Conservation (phyloP, 2,888 invertebrate genomes). For the Hirtodrosophila trivittata region DNA sequence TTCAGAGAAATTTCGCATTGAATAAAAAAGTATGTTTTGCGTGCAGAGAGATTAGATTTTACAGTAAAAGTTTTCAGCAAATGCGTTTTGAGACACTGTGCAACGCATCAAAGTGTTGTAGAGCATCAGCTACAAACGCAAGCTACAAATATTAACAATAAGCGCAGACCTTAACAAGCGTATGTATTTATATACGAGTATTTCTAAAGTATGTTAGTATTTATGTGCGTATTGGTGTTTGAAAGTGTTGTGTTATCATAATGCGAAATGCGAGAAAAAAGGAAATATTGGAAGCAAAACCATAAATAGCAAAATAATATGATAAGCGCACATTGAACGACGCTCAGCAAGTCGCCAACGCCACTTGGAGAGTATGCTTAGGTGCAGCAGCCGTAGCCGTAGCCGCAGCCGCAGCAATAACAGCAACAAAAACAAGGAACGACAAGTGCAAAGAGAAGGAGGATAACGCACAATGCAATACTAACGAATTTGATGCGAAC, state of each 20-base stretch:
- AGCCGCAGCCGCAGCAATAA: slow-evolving; percentile 1
- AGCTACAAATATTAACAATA: slow-evolving; percentile 37
- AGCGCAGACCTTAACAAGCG: slow-evolving; percentile 27
- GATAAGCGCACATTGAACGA: slow-evolving; percentile 64
- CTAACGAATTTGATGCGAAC: slow-evolving; percentile 55
- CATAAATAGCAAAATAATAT: slow-evolving; percentile 71
- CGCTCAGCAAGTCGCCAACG: slow-evolving; percentile 37
- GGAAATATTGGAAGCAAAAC: slow-evolving; percentile 56
- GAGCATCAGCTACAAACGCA: slow-evolving; percentile 11
- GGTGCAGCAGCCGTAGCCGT: slow-evolving; percentile 25
- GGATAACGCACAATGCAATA: slow-evolving; percentile 42
- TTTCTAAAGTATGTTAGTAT: neutral
- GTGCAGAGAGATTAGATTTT: too few species aligned
- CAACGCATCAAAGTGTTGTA: slow-evolving; percentile 33
- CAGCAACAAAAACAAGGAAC: slow-evolving; percentile 13
- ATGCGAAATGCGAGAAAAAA: slow-evolving; percentile 37
- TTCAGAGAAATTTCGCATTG: neutral
- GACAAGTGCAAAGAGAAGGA: slow-evolving; percentile 41
- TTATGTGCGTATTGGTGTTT: slow-evolving; percentile 2
- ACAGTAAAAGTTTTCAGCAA: too few species aligned
- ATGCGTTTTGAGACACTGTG: too few species aligned
- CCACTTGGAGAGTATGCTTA: slow-evolving; percentile 46
- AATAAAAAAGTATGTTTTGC: too few species aligned
- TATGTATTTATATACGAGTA: slow-evolving; percentile 8
- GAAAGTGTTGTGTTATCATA: slow-evolving; percentile 48